Conservation (phyloP, 2,113 vertebrate species). For the Heteronetta atricapilla region DNA sequence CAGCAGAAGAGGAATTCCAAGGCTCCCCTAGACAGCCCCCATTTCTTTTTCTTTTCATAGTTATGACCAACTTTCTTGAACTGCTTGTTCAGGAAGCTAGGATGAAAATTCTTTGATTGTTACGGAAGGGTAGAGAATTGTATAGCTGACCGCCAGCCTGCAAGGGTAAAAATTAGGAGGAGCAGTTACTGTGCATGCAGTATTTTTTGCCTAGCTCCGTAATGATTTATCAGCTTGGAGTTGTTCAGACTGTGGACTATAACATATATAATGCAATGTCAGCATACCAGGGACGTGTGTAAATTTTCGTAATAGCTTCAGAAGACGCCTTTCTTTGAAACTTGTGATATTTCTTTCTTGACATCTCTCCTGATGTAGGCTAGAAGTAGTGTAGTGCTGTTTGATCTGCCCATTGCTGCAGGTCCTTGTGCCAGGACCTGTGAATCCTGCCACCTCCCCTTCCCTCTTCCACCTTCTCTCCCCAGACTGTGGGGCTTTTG, state of each 20-base stretch:
- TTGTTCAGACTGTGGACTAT: neutral
- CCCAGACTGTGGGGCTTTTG: neutral
- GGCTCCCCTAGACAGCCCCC: neutral
- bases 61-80: neutral
- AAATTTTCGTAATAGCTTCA: neutral
- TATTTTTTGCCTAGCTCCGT: neutral
- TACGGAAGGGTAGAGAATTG: neutral
- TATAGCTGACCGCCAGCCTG: neutral
- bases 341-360: neutral
- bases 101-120: neutral
- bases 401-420: neutral
- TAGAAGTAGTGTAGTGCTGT: neutral
- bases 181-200: neutral
- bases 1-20: neutral
- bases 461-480: neutral
- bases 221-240: neutral
- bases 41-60: neutral
- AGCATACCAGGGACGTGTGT: fast-evolving
- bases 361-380: neutral
- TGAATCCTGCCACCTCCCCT: neutral
- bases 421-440: neutral
- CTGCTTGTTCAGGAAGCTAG: neutral
- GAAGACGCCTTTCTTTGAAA: neutral
- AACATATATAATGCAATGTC: neutral
- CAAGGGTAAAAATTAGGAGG: neutral